Evolutionary conservation across 2,888 invertebrate species (phyloP).

Genomic region (Drosophila engyochracea): DNA sequence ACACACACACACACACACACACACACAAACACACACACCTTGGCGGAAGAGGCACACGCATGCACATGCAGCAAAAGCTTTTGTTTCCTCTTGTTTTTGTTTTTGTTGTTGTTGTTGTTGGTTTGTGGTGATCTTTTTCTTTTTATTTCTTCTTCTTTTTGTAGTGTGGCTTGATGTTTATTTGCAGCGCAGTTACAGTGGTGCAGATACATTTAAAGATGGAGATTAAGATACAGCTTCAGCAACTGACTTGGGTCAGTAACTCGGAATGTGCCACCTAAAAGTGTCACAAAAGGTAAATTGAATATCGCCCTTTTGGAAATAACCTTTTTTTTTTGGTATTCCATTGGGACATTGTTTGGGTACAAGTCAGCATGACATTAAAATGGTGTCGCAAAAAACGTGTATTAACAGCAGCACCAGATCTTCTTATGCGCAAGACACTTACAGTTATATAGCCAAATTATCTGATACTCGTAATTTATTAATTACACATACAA

Average conservation of each 20-base stretch:
- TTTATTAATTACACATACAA: constrained; percentile 4
- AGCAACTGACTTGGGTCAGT: constrained; percentile 35
- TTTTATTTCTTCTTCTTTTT: background rate
- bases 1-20: constrained; percentile 12
- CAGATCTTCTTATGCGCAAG: constrained; percentile 1
- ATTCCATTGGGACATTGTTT: constrained; percentile 30
- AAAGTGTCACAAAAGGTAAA: constrained; percentile 53
- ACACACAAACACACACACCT: constrained; percentile 23
- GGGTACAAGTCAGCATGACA: constrained; percentile 25
- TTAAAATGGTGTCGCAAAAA: constrained; percentile 35
- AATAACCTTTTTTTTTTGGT: constrained; percentile 35
- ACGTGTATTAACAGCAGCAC: constrained; percentile 12
- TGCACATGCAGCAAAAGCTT: constrained; percentile 48
- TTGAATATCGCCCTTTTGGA: constrained; percentile 48
- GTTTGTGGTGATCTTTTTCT: constrained; percentile 16
- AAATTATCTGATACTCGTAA: constrained; percentile 11
- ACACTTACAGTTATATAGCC: constrained; percentile 1
- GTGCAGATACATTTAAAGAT: constrained; percentile 19
- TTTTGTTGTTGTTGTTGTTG: constrained; percentile 23
- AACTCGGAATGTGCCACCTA: constrained; percentile 4
- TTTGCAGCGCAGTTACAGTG: constrained; percentile 28
- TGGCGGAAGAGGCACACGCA: constrained; percentile 30
- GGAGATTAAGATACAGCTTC: background rate
- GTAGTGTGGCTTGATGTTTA: background rate
- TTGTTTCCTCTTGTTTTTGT: constrained; percentile 15